Conservation (phyloP, 1,140 invertebrate species). For the Apis laboriosa region DNA sequence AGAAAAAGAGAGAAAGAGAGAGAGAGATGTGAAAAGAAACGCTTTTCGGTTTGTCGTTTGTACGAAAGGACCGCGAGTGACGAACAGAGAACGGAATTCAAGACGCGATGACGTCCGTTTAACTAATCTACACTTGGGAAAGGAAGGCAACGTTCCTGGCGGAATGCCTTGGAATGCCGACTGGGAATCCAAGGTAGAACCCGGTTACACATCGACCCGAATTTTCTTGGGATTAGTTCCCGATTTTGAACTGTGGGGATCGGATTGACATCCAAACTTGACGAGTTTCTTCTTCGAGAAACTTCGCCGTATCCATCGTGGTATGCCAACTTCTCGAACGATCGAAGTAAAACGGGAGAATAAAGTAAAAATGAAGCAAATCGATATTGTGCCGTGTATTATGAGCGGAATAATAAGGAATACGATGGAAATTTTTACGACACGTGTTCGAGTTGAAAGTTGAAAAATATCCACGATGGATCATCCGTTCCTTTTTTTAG, state of each 20-base stretch:
- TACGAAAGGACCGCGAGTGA: background rate
- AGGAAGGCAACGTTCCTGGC: slow-evolving; percentile 44
- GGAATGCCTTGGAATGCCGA: slow-evolving; percentile 38
- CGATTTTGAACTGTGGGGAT: slow-evolving; percentile 1
- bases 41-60: background rate
- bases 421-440: background rate
- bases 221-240: slow-evolving; percentile 26
- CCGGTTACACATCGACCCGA: slow-evolving; percentile 38
- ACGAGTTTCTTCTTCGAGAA: background rate
- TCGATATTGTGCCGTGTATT: too few relatives aligned
- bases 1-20: background rate
- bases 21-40: background rate
- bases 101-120: slow-evolving; percentile 1
- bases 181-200: slow-evolving; percentile 31
- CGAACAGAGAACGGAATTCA: background rate
- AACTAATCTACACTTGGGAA: slow-evolving; percentile 25
- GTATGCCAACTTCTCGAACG: too few relatives aligned
- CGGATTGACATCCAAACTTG: background rate
- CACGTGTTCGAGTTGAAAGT: background rate
- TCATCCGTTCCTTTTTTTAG: background rate
- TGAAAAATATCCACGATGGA: background rate
- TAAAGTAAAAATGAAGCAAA: too few relatives aligned
- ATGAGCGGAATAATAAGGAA: background rate
- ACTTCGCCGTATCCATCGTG: background rate
- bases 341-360: too few relatives aligned